Conservation (phyloP, 2,113 vertebrate species). For the Apus apus region DNA sequence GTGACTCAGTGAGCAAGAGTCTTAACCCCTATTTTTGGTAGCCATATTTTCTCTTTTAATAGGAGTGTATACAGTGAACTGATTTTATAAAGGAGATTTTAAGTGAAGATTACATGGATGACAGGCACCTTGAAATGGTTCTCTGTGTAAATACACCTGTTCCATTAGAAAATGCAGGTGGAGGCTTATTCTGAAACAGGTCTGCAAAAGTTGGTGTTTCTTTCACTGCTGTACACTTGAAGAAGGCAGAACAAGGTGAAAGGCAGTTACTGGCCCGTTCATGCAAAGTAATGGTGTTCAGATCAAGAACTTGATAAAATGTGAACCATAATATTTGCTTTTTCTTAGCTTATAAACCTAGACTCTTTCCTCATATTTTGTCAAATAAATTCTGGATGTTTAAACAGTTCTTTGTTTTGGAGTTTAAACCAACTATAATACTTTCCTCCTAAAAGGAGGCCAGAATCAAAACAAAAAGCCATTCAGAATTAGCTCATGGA, state of each 20-base stretch:
- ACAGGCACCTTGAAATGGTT: neutral
- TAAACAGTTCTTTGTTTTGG: neutral
- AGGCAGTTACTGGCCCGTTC: neutral
- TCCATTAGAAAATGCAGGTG: neutral
- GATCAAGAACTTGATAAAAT: neutral
- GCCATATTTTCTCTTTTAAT: neutral
- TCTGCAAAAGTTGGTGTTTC: neutral
- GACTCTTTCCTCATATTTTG: neutral
- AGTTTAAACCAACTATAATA: neutral
- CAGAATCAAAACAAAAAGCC: neutral
- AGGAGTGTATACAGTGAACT: neutral
- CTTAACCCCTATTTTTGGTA: neutral
- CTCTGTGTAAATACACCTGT: neutral
- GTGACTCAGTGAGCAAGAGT: neutral
- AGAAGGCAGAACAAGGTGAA: neutral
- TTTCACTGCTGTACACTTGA: accelerated
- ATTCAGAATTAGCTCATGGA: neutral
- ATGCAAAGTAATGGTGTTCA: neutral
- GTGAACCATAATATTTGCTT: neutral
- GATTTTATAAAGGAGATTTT: neutral
- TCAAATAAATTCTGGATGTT: neutral
- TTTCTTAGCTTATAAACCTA: neutral
- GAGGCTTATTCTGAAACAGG: neutral
- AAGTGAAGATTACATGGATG: neutral
- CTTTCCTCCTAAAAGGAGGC: neutral